Evolutionary conservation across 2,113 vertebrate species (phyloP).

Genomic region (Coreoperca whiteheadi): DNA sequence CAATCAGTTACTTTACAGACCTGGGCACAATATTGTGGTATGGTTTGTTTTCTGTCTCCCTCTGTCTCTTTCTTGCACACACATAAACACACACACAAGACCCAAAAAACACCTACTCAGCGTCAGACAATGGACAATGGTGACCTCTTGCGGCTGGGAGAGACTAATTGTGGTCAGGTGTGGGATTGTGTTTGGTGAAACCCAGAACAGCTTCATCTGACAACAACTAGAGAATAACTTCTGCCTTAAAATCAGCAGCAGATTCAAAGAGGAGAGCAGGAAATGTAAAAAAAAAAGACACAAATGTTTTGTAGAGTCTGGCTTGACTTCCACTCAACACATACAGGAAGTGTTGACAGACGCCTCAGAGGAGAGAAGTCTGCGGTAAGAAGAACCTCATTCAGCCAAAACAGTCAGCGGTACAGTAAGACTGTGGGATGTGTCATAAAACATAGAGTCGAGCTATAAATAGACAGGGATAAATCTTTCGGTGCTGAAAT

Average conservation of each 20-base stretch:
- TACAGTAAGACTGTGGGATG: constrained; percentile 58
- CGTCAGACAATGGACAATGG: constrained; percentile 61
- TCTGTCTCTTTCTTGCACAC: background rate
- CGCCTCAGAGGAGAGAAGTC: constrained; percentile 33
- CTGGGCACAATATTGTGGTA: background rate
- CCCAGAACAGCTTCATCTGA: constrained; percentile 31
- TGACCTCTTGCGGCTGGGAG: constrained; percentile 64
- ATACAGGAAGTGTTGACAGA: constrained; percentile 45
- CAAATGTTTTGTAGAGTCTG: constrained; percentile 11
- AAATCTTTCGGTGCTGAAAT: constrained; percentile 69
- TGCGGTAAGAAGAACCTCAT: constrained; percentile 43
- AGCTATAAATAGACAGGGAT: constrained; percentile 78
- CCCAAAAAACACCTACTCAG: constrained; percentile 33
- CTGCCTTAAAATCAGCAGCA: constrained; percentile 5
- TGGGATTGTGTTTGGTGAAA: constrained; percentile 26
- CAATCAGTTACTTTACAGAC: background rate
- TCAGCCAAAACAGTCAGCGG: constrained; percentile 55
- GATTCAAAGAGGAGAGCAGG: constrained; percentile 16
- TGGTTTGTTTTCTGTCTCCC: background rate
- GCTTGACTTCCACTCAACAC: constrained; percentile 9
- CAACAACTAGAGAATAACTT: constrained; percentile 9
- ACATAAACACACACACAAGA: constrained; percentile 5
- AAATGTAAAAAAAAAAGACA: background rate
- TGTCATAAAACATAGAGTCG: constrained; percentile 64
- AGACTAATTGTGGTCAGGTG: constrained; percentile 59